Base-by-base conservation (phyloP, 2,113 vertebrate genomes). In the Amblyopsis rosae region DNA sequence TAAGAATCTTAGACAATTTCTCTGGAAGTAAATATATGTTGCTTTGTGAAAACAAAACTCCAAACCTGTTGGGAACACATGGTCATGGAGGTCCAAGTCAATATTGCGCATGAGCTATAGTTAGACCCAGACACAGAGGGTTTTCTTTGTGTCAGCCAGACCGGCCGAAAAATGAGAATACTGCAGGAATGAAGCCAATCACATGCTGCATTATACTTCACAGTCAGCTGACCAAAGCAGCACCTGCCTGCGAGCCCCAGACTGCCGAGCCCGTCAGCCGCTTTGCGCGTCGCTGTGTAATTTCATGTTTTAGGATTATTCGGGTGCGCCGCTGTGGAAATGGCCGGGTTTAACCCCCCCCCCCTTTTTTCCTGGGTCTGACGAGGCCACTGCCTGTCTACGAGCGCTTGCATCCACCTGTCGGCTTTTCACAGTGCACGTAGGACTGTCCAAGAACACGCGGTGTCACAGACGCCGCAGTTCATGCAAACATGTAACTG, bases 161-260 rank as follows among this genome's bases (percentile, higher is more conserved):
- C 73, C 72, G 32, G 72, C 79, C 72, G 54, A n/a, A 49, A 73
- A 81, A 62, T 1, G 70, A 78, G 57, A 51, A 67, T 2, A 67
- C 61, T 10, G 54, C 70, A 58, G 86, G 79, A 83, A 81, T 86
- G 79, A 61, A 79, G 68, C 68, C 82, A 87, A 87, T 87, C 75
- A 74, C 79, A 82, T 54, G 76, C 70, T 41, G 55, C 79, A 81
- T 86, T 82, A 83, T 69, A 70, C 73, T 76, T 79, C 82, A 65
- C 69, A 79, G 67, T 59, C 50, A 1, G 41, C 55, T 4, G 51
- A 59, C 59, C 66, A 69, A 57, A 76, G 71, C 1, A 72, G 66
- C 86, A 86, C 82, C 84, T 89, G 82, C 82, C 84, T 89, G 82
- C 58, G 1, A 72, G 70, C 54, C 59, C 11, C 55, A 73, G 72